Evolutionary conservation across 2,113 vertebrate species (phyloP).

Genomic region (human (Homo sapiens)): GRCh38 chr3:174768001-174768500

Average conservation of each 20-base stretch:
- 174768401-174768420: not conserved
- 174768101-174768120: not conserved
- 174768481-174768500: not conserved
- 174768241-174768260: not conserved
- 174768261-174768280: not conserved
- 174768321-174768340: constrained; percentile 3
- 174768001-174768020: not conserved
- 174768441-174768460: not conserved
- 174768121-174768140: not conserved
- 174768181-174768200: not conserved
- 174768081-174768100: not conserved
- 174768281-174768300: not conserved
- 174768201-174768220: not conserved
- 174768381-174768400: not conserved
- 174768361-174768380: not conserved
- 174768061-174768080: not conserved
- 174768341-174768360: not conserved
- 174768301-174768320: not conserved
- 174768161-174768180: constrained; percentile 23
- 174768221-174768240: not conserved
- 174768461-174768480: not conserved
- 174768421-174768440: not conserved
- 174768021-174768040: not conserved
- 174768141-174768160: constrained; percentile 14
- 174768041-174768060: not conserved